Evolutionary conservation across 1,140 invertebrate species (phyloP).

Genomic region (Linepithema humile): DNA sequence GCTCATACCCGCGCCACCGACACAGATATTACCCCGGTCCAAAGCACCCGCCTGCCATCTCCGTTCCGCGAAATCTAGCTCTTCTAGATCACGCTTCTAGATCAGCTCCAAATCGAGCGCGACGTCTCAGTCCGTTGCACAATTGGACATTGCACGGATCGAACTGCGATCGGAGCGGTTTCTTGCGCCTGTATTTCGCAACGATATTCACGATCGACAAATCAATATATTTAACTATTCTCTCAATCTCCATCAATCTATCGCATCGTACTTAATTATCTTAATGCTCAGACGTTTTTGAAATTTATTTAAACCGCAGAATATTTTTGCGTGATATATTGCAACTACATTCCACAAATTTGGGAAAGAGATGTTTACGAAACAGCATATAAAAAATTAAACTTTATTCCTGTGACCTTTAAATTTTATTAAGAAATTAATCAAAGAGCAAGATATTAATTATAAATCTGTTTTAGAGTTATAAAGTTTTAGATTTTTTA

Average conservation of each 20-base stretch:
- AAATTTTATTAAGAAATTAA: too few relatives aligned
- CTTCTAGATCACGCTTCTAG: constrained; percentile 55
- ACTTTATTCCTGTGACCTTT: too few relatives aligned
- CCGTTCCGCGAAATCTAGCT: constrained; percentile 61
- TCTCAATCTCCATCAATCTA: neutral
- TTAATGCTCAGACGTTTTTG: neutral
- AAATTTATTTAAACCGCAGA: too few relatives aligned
- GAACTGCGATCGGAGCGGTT: neutral
- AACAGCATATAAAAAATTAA: too few relatives aligned
- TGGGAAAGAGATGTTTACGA: too few relatives aligned
- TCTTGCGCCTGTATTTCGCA: neutral
- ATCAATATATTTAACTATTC: neutral
- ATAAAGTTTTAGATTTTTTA: too few relatives aligned
- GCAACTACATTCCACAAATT: too few relatives aligned
- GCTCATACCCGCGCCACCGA: constrained; percentile 49
- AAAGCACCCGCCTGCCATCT: constrained; percentile 27
- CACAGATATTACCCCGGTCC: constrained; percentile 48
- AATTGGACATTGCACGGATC: constrained; percentile 23
- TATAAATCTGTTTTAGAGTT: neutral
- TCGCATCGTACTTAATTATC: neutral
- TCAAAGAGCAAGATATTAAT: neutral
- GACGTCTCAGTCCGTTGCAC: constrained; percentile 41
- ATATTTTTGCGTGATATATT: too few relatives aligned
- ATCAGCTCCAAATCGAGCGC: constrained; percentile 48
- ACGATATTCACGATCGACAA: neutral